Conservation (phyloP, 2,113 vertebrate genomes). For the Epinephelus cyanopodus region DNA sequence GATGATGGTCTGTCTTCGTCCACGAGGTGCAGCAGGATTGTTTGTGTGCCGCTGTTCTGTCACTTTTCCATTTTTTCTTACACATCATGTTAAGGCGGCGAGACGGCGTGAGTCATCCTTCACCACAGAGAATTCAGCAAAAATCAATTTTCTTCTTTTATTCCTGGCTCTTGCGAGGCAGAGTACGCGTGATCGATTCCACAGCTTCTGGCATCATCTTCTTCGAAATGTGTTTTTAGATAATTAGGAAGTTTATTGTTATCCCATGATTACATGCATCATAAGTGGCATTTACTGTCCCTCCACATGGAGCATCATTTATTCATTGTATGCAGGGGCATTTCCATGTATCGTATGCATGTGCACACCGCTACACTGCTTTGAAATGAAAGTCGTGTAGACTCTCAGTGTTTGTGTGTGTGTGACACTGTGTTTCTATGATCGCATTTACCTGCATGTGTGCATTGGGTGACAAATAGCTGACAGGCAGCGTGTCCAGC, state of each 20-base stretch:
- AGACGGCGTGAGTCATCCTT: conserved; percentile 71
- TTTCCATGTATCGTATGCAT: not conserved
- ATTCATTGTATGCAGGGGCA: not conserved
- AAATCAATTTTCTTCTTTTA: conserved; percentile 70
- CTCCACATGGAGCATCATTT: not conserved
- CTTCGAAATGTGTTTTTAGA: conserved; percentile 6
- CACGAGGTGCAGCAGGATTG: conserved; percentile 10
- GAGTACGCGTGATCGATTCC: conserved; percentile 56
- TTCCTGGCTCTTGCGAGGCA: conserved; percentile 25
- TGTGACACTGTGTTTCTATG: conserved; percentile 18
- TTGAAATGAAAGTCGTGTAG: conserved; percentile 1
- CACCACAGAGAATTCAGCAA: conserved; percentile 66
- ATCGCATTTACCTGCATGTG: conserved; percentile 28
- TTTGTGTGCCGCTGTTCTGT: conserved; percentile 34
- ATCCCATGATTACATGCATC: not conserved
- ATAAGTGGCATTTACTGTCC: not conserved
- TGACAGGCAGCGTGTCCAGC: conserved; percentile 56
- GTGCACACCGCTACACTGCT: conserved; percentile 13
- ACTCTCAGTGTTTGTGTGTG: conserved; percentile 1
- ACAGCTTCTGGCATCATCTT: conserved; percentile 50
- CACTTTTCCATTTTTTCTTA: conserved; percentile 35
- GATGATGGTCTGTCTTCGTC: conserved; percentile 24
- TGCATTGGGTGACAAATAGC: conserved; percentile 61
- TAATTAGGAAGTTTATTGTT: conserved; percentile 2
- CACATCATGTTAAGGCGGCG: conserved; percentile 44